A percentile compares a stretch with the other conserved stretches of the same genome.
Evolutionary conservation across 2,113 vertebrate species (phyloP).

Genomic region (Lagopus leucura): DNA sequence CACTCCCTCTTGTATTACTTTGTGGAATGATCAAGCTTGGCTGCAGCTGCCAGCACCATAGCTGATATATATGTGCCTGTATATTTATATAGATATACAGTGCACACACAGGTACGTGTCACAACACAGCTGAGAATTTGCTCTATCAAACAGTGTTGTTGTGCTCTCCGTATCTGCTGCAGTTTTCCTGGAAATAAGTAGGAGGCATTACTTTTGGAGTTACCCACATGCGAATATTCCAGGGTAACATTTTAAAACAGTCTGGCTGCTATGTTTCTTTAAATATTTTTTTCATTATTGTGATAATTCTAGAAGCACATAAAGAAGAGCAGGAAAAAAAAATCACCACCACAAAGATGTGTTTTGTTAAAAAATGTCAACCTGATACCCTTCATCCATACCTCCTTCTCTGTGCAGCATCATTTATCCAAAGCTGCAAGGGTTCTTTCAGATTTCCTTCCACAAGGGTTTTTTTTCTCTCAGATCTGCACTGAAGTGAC

Average conservation of each 20-base stretch:
- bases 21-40: not conserved
- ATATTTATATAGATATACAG: conserved; percentile 35
- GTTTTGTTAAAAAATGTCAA: not conserved
- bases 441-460: not conserved
- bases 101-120: conserved; percentile 26
- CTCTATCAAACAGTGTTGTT: too few species aligned
- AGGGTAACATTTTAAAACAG: not conserved
- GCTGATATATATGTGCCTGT: not conserved
- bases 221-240: not conserved
- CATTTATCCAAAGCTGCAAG: not conserved
- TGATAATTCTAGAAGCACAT: not conserved
- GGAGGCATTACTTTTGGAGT: too few species aligned
- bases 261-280: not conserved
- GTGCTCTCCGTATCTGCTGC: too few species aligned
- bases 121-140: not conserved
- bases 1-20: not conserved
- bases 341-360: not conserved
- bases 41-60: not conserved
- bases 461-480: not conserved
- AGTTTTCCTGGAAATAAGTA: too few species aligned
- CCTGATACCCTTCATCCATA: not conserved
- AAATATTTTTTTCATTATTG: not conserved
- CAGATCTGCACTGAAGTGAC: not conserved
- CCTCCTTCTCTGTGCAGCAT: not conserved
- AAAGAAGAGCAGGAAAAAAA: not conserved